These are phyloP conservation scores for Hypselothyrea guttata DNA, from an alignment of 2,888 invertebrate species.

Conservation along the genomic window DNA sequence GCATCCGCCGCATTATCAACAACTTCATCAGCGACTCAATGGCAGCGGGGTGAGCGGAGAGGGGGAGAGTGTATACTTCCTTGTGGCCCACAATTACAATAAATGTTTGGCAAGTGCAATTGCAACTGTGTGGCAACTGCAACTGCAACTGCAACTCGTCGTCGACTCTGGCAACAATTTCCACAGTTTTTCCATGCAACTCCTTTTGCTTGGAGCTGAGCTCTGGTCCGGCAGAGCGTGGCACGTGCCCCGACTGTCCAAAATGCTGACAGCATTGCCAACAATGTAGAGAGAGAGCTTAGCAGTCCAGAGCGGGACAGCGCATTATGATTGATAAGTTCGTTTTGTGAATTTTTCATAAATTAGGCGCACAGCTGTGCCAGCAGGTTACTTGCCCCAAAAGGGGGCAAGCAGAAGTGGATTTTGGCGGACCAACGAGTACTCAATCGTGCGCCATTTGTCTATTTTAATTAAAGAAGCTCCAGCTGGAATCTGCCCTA, in stretches of 20 bases:
- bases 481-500: constrained; percentile 19
- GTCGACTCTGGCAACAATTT: constrained; percentile 36
- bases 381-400: constrained; percentile 2
- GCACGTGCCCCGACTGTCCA: constrained; percentile 68
- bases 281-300: constrained; percentile 55
- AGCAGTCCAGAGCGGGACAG: not conserved
- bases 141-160: constrained; percentile 29
- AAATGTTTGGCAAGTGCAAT: constrained; percentile 50
- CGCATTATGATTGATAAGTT: constrained; percentile 73
- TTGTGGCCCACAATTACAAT: constrained; percentile 59
- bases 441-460: constrained; percentile 74
- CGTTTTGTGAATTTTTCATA: constrained; percentile 75
- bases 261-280: constrained; percentile 39
- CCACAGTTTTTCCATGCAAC: constrained; percentile 68
- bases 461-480: constrained; percentile 72
- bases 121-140: constrained; percentile 22
- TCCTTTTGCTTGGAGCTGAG: constrained; percentile 50
- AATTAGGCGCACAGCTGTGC: constrained; percentile 69
- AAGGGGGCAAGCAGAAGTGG: constrained; percentile 3
- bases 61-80: constrained; percentile 25
- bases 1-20: constrained; percentile 71
- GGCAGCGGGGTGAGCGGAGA: constrained; percentile 10
- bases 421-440: constrained; percentile 57
- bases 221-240: constrained; percentile 56
- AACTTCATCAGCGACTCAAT: constrained; percentile 61